These are phyloP conservation scores for Agrotis ipsilon DNA, from an alignment of 2,888 invertebrate genomes.

Conservation along the genomic window DNA sequence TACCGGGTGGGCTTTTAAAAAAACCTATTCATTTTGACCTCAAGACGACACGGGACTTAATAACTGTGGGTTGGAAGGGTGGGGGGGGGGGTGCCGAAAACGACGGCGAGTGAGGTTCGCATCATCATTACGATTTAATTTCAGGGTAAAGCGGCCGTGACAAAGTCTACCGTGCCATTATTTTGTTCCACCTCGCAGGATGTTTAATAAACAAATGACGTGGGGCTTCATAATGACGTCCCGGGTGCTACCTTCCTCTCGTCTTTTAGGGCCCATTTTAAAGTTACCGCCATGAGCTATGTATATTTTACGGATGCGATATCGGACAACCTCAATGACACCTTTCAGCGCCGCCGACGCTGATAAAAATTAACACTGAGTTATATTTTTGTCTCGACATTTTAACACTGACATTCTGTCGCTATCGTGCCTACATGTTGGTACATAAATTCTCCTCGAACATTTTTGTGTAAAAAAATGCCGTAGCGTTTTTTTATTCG, in stretches of 20 bases:
- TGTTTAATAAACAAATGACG: slow-evolving; percentile 91
- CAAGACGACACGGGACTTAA: slow-evolving; percentile 87
- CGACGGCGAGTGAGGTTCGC: slow-evolving; percentile 83
- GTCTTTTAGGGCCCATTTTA: slow-evolving; percentile 81
- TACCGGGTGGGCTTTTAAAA: slow-evolving; percentile 82
- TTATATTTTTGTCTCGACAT: slow-evolving; percentile 52
- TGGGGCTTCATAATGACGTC: slow-evolving; percentile 86
- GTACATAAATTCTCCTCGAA: slow-evolving; percentile 44
- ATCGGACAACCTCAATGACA: slow-evolving; percentile 67
- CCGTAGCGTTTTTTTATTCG: slow-evolving; percentile 65
- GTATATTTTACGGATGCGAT: slow-evolving; percentile 73
- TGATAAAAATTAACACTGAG: slow-evolving; percentile 60
- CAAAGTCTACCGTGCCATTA: slow-evolving; percentile 89
- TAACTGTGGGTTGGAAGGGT: slow-evolving; percentile 76
- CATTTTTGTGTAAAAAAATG: slow-evolving; percentile 50
- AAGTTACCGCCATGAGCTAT: slow-evolving; percentile 75
- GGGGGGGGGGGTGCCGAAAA: slow-evolving; percentile 79
- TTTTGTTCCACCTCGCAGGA: slow-evolving; percentile 89
- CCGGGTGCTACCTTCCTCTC: slow-evolving; percentile 76
- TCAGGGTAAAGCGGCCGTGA: slow-evolving; percentile 88
- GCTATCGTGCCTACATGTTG: slow-evolving; percentile 38
- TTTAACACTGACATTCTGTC: slow-evolving; percentile 47
- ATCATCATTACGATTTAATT: slow-evolving; percentile 90
- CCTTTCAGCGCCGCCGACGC: slow-evolving; percentile 45
- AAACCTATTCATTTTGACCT: slow-evolving; percentile 89